Base-by-base conservation (phyloP, 1,140 invertebrate genomes). In the Papilio glaucus region DNA sequence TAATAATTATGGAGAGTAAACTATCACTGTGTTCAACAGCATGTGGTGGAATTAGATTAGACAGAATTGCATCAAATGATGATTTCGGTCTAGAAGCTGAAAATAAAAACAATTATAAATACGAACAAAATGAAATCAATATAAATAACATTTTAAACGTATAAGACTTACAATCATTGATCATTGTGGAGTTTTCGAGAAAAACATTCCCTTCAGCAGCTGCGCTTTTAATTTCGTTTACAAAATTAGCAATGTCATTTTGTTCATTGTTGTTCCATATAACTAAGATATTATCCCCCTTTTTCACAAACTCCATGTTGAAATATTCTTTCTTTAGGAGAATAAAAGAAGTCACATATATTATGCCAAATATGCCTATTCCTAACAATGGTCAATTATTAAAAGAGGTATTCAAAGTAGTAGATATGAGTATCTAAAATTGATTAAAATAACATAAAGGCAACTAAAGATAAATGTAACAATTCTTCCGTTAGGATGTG, bases 21-120 rank as follows among this genome's bases (percentile, higher is more conserved):
- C 89, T 88, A 73, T 94, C 93, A 38, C 87, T 83, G 72, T 94
- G 94, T 18, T 85, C 63, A 49, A 94, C 87, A 2, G 82, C 77
- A 74, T 89, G 80, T 63, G 92, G 92, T 42, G 78, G 57, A 3
- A 93, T n/a, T 74, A 92, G 92, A 77, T 95, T 94, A 7, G 94
- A 94, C 18, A 96, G 74, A 79, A 96, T 92, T 1, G 94, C 81
- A 81, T 96, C 94, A 76, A 95, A 94, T 5, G 93, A 93, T 24
- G 95, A 95, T 39, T 89, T 86, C 15, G 87, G 79, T 72, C 94
- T 89, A 68, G 94, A 93, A 38, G 86, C 95, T 95, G 76, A 76
- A 87, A 91, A 76, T 71, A 71, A 74, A 62, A 71, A 72, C 10
- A 72, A 21, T 37, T 42, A 42, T 18, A 53, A n/a, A 24, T 18